Conservation (phyloP, 2,113 vertebrate genomes). For the Carassius carassius region DNA sequence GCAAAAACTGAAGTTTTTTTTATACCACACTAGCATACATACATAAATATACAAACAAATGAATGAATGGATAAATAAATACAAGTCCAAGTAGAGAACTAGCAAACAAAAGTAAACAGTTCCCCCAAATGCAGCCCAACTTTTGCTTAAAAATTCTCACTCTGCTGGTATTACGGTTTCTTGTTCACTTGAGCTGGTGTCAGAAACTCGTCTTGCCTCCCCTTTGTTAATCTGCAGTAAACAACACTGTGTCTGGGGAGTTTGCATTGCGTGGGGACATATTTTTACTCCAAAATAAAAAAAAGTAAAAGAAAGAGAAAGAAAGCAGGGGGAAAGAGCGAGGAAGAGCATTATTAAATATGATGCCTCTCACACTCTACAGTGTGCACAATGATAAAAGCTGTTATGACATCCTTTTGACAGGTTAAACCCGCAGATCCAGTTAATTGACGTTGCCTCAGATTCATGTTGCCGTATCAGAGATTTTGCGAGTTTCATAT, state of each 20-base stretch:
- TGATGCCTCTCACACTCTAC: slow-evolving; percentile 69
- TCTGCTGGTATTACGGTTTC: slow-evolving; percentile 66
- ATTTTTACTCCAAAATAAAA: slow-evolving; percentile 65
- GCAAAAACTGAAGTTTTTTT: not conserved
- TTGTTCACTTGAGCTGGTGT: slow-evolving; percentile 73
- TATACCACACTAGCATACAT: not conserved
- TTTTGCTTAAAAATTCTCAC: slow-evolving; percentile 65
- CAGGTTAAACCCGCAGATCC: slow-evolving; percentile 75
- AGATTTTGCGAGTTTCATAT: slow-evolving; percentile 67
- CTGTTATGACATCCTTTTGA: slow-evolving; percentile 72
- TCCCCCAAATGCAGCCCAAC: slow-evolving; percentile 46
- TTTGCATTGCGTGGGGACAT: slow-evolving; percentile 69
- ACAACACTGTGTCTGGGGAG: slow-evolving; percentile 79
- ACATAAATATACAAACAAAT: slow-evolving; percentile 8
- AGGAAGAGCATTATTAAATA: slow-evolving; percentile 74
- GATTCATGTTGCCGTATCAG: slow-evolving; percentile 64
- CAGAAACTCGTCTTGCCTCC: slow-evolving; percentile 73
- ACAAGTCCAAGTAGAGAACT: slow-evolving; percentile 10
- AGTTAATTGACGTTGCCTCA: slow-evolving; percentile 76
- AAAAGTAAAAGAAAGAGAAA: slow-evolving; percentile 54
- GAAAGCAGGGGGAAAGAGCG: slow-evolving; percentile 25
- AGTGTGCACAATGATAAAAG: slow-evolving; percentile 75
- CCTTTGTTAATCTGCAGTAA: slow-evolving; percentile 82
- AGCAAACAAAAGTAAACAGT: slow-evolving; percentile 50
- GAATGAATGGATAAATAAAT: slow-evolving; percentile 34